A percentile compares a stretch with the other conserved stretches of the same genome.
phyloP scores from a whole-genome alignment of 2,888 invertebrate species.

The Eustalomyia histrio region DNA sequence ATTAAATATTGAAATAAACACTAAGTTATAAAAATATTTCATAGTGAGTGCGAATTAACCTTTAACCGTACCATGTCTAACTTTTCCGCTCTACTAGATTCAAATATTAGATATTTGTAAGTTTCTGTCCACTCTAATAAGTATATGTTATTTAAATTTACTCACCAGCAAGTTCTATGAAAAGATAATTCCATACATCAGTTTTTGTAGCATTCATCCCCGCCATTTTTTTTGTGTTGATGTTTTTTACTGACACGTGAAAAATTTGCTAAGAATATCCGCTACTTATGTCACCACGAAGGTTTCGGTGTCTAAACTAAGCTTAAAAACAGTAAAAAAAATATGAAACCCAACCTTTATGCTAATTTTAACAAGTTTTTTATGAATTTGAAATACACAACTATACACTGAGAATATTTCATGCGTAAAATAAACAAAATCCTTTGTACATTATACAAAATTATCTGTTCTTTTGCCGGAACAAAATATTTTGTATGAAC shows the following conservation, averaged over 20 bases:
- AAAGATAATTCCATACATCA: constrained; percentile 83
- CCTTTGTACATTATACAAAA: too few relatives aligned
- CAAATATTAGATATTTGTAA: too few relatives aligned
- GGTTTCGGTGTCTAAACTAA: constrained; percentile 54
- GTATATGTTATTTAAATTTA: neutral
- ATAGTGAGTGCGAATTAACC: too few relatives aligned
- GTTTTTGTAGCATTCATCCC: constrained; percentile 83
- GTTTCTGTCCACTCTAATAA: too few relatives aligned
- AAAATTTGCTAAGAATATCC: constrained; percentile 28
- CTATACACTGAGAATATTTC: too few relatives aligned
- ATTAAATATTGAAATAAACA: too few relatives aligned
- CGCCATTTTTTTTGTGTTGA: constrained; percentile 76
- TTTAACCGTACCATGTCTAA: too few relatives aligned
- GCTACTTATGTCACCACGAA: constrained; percentile 12
- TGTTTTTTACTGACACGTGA: constrained; percentile 42
- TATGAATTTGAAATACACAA: neutral
- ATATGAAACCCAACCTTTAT: neutral
- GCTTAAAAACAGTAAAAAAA: neutral
- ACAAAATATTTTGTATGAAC: too few relatives aligned
- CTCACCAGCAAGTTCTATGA: constrained; percentile 85
- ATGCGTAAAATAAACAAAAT: too few relatives aligned
- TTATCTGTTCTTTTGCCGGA: too few relatives aligned
- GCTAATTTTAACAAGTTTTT: neutral
- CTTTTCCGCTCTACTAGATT: too few relatives aligned
- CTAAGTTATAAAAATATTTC: too few relatives aligned